phyloP scores from a whole-genome alignment of 2,797 vertebrate genomes.

The Melanotaenia nigrans region DNA sequence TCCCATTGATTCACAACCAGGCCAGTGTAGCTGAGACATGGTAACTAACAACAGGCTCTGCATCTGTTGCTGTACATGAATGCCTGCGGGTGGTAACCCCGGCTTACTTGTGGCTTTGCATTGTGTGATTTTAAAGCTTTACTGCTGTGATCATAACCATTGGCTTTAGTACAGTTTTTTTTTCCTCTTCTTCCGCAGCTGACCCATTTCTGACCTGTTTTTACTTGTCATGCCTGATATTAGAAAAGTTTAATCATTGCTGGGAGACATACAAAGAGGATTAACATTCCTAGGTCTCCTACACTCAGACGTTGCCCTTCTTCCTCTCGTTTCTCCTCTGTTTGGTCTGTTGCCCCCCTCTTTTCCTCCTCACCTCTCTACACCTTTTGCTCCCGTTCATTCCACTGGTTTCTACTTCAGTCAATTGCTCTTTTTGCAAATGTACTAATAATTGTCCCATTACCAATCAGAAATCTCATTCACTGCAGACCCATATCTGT shows the following conservation, averaged over 20 bases:
- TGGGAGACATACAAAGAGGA: slow-evolving; percentile 81
- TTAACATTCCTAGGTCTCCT: slow-evolving; percentile 83
- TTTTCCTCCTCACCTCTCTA: slow-evolving; percentile 28
- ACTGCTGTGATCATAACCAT: slow-evolving; percentile 49
- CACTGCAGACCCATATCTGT: neutral
- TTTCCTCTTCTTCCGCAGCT: slow-evolving; percentile 62
- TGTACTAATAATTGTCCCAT: neutral
- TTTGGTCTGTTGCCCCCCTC: slow-evolving; percentile 40
- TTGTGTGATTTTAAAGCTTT: slow-evolving; percentile 48
- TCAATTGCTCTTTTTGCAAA: slow-evolving; percentile 11
- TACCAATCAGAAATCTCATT: neutral
- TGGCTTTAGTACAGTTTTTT: slow-evolving; percentile 59
- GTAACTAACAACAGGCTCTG: slow-evolving; percentile 36
- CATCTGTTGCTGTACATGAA: slow-evolving; percentile 20
- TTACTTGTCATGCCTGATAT: slow-evolving; percentile 79
- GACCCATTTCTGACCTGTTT: slow-evolving; percentile 73
- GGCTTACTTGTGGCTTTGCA: slow-evolving; percentile 52
- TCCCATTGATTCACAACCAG: neutral
- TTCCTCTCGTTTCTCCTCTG: slow-evolving; percentile 59
- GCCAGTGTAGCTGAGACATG: slow-evolving; percentile 12
- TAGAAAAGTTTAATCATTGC: slow-evolving; percentile 83
- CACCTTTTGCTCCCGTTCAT: slow-evolving; percentile 39
- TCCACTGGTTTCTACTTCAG: slow-evolving; percentile 21
- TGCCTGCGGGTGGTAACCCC: slow-evolving; percentile 26
- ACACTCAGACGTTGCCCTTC: slow-evolving; percentile 72